phyloP scores from a whole-genome alignment of 2,888 invertebrate genomes.

The Coronaproctus castanopsis region DNA sequence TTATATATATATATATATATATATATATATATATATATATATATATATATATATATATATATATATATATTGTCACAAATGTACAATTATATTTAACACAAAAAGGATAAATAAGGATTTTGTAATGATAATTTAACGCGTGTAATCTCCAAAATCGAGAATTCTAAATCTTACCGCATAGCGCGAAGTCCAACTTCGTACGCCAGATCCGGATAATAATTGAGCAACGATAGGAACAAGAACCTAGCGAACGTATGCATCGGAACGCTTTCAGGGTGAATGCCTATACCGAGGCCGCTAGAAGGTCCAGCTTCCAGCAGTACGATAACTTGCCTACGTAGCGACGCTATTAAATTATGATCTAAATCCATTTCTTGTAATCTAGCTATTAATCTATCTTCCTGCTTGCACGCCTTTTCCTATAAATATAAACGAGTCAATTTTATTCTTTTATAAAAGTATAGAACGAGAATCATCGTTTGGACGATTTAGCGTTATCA shows the following conservation, averaged over 20 bases:
- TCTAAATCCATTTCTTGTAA: slow-evolving; percentile 58
- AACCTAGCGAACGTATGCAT: slow-evolving; percentile 68
- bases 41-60: no score
- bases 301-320: slow-evolving; percentile 56
- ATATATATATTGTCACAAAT: no score
- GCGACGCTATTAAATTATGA: slow-evolving; percentile 42
- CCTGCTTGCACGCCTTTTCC: slow-evolving; percentile 49
- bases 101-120: no score
- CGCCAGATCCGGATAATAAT: slow-evolving; percentile 54
- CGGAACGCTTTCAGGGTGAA: slow-evolving; percentile 61
- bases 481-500: no score
- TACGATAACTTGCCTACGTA: slow-evolving; percentile 44
- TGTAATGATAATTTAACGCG: no score
- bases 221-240: slow-evolving; percentile 53
- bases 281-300: slow-evolving; percentile 49
- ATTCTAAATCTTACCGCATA: slow-evolving; percentile 39
- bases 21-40: no score
- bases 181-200: slow-evolving; percentile 58
- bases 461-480: neutral
- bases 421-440: slow-evolving; percentile 19
- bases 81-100: no score
- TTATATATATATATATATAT: no score
- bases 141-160: no score
- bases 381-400: slow-evolving; percentile 53
- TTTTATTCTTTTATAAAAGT: no score